phyloP scores from a whole-genome alignment of 2,113 vertebrate species.

The Isichthys henryi region DNA sequence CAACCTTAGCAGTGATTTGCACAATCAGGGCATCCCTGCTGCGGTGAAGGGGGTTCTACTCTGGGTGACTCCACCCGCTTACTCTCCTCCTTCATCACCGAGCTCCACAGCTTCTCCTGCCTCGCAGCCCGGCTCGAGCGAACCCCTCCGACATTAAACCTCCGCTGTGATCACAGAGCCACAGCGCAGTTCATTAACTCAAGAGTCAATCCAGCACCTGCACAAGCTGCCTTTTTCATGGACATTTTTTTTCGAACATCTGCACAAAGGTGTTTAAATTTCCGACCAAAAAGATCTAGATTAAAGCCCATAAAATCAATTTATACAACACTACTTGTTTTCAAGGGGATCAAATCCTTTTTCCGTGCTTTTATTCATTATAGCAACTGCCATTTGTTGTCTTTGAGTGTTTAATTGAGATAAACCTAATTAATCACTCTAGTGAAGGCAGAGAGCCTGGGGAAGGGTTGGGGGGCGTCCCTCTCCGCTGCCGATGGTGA shows the following conservation, averaged over 20 bases:
- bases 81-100: not conserved
- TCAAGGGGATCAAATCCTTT: slow-evolving; percentile 13
- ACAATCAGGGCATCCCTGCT: not conserved
- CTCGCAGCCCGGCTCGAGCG: not conserved
- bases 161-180: not conserved
- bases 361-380: not conserved
- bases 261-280: slow-evolving; percentile 1
- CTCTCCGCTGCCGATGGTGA: not conserved
- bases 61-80: not conserved
- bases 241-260: not conserved
- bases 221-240: not conserved
- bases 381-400: slow-evolving; percentile 19
- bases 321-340: not conserved
- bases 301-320: slow-evolving; percentile 18
- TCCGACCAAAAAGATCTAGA: not conserved
- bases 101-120: not conserved
- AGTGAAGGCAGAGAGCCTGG: not conserved
- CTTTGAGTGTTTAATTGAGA: slow-evolving; percentile 33
- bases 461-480: not conserved
- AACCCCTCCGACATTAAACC: not conserved
- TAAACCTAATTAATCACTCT: slow-evolving; percentile 18
- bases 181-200: not conserved
- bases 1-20: not conserved
- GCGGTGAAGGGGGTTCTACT: not conserved
- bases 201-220: not conserved